phyloP scores from a whole-genome alignment of 2,113 vertebrate species.

The Proteles cristata region DNA sequence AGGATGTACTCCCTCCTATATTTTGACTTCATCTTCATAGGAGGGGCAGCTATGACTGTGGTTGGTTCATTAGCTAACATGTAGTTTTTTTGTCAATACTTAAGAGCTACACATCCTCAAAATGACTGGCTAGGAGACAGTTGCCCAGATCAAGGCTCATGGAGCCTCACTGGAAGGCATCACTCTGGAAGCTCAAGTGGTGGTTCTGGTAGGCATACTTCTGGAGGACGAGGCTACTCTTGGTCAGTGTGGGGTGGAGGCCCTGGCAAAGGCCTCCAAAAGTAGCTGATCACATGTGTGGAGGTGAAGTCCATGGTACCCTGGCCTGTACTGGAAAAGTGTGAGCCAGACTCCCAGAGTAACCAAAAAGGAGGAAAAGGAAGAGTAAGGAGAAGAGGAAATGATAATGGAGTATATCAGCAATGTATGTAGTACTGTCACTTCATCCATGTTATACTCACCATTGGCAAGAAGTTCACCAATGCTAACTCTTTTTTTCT shows the following conservation, averaged over 20 bases:
- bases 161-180: slow-evolving; percentile 83
- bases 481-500: not conserved
- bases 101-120: slow-evolving; percentile 93
- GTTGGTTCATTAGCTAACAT: slow-evolving; percentile 84
- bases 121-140: slow-evolving; percentile 92
- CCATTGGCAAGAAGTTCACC: not conserved
- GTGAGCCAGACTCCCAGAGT: not conserved
- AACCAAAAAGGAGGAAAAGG: not conserved
- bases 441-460: not conserved
- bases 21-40: slow-evolving; percentile 71
- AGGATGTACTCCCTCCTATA: slow-evolving; percentile 60
- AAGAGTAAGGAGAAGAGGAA: not conserved
- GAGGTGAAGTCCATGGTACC: not conserved
- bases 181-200: slow-evolving; percentile 82
- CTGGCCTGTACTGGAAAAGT: not conserved
- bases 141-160: slow-evolving; percentile 90
- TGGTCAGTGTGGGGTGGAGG: slow-evolving; percentile 79
- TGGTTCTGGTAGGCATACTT: slow-evolving; percentile 81
- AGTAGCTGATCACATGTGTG: not conserved
- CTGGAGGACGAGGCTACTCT: slow-evolving; percentile 83
- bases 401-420: not conserved
- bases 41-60: not conserved
- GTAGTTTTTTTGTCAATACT: slow-evolving; percentile 94
- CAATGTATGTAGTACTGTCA: not conserved
- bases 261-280: slow-evolving; percentile 67